Base-by-base conservation (phyloP, 1,140 invertebrate genomes). In the Lordiphosa stackelbergi region DNA sequence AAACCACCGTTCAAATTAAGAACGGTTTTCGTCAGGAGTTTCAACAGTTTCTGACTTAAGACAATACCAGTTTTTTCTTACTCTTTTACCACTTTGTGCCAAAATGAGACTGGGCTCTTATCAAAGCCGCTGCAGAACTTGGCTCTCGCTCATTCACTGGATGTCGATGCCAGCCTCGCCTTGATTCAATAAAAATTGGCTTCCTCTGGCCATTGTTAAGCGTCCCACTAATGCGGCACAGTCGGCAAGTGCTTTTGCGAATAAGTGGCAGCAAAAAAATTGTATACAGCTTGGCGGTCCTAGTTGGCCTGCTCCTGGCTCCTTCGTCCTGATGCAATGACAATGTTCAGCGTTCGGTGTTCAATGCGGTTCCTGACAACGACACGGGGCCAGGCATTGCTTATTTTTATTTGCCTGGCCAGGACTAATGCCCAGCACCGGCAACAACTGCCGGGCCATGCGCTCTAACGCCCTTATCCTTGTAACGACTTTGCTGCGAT, bases 401-500 rank as follows among this genome's bases (percentile, higher is more conserved):
- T 79, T 79, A 79, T 79, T 79, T 79, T 83, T 79, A 81, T 79
- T 79, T 83, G 71, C 77, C 75, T 74, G 66, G 65, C 61, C 54
- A 78, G 62, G 56, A 69, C 75, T 78, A 78, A 78, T 78, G 69
- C 73, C 63, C 57, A 65, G 7, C 53, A 60, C 3, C 13, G 42
- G 16, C 40, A 58, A 11, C 16, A 51, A 19, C 63, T 56, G 16
- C 43, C 69, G 58, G 58, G 52, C 71, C 72, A 57, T 65, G 77
- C 74, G 77, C 75, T 79, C 75, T 77, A 72, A 77, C 72, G 72
- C 77, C 72, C 77, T 81, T 81, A 81, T 81, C 78, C 77, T 77
- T 73, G 77, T 62, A 84, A 81, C 77, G 72, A 81, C 77, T 77
- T 83, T 81, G 66, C 45, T 24, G 22, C 12, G 48, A 31, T 49